Conservation (phyloP, 2,888 invertebrate genomes). For the Folsomia candida region DNA sequence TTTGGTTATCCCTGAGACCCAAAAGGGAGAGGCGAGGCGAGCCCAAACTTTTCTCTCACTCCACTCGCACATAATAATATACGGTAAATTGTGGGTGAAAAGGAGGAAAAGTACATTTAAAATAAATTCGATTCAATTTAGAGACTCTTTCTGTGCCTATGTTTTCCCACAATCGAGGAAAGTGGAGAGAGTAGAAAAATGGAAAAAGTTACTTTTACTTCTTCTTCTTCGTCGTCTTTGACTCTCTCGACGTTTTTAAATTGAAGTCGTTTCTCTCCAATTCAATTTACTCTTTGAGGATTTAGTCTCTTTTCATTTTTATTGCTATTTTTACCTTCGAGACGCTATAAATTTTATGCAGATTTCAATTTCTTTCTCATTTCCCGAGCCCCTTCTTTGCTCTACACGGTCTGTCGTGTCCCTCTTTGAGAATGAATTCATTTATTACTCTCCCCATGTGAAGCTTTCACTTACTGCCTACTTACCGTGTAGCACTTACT, state of each 20-base stretch:
- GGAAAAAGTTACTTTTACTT: no score
- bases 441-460: conserved; percentile 17
- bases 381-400: conserved; percentile 20
- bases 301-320: conserved; percentile 52
- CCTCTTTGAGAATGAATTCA: conserved; percentile 7
- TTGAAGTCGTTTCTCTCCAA: conserved; percentile 52
- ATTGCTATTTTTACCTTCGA: conserved; percentile 52
- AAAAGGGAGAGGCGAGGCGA: conserved; percentile 4
- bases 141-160: conserved; percentile 22
- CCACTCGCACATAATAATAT: not conserved
- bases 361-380: conserved; percentile 51
- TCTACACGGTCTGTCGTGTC: not conserved
- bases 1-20: conserved; percentile 4
- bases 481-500: not conserved
- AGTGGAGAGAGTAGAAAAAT: conserved; percentile 21
- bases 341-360: conserved; percentile 52
- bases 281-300: conserved; percentile 51
- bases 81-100: conserved; percentile 38
- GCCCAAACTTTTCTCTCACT: conserved; percentile 10
- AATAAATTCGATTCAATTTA: conserved; percentile 52
- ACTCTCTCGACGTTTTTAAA: conserved; percentile 49
- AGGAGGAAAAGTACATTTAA: conserved; percentile 46
- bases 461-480: not conserved
- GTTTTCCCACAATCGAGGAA: conserved; percentile 15
- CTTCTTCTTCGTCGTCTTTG: no score